A percentile compares a stretch with the other conserved stretches of the same genome.
phyloP scores from a whole-genome alignment of 2,113 vertebrate species.

The Leptodactylus fuscus region DNA sequence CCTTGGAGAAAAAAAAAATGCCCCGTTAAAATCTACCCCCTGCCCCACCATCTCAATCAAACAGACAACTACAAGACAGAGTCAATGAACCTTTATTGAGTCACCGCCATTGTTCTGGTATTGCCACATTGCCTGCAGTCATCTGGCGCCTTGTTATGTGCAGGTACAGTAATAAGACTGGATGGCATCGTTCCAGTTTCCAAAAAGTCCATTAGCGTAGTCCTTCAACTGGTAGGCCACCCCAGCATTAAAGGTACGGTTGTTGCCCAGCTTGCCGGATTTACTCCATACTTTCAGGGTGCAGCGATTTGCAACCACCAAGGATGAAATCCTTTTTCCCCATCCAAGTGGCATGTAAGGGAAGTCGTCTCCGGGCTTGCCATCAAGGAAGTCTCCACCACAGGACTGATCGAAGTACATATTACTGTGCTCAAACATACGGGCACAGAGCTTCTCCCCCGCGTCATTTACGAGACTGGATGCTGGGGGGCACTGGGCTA shows the following conservation, averaged over 20 bases:
- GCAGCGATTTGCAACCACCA: constrained; percentile 66
- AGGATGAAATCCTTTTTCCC: constrained; percentile 65
- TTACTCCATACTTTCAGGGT: constrained; percentile 67
- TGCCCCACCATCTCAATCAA: not conserved
- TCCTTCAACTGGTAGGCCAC: constrained; percentile 67
- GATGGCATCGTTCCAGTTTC: constrained; percentile 68
- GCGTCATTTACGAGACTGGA: constrained; percentile 43
- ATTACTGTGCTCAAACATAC: constrained; percentile 66
- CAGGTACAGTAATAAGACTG: constrained; percentile 66
- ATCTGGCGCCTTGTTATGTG: not conserved
- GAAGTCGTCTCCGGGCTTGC: constrained; percentile 61
- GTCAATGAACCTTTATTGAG: not conserved
- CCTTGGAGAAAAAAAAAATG: too few species aligned
- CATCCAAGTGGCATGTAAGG: constrained; percentile 63
- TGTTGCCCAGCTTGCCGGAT: constrained; percentile 64
- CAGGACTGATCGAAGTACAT: constrained; percentile 67
- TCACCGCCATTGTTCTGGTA: not conserved
- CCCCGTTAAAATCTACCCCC: too few species aligned
- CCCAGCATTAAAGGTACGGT: constrained; percentile 63
- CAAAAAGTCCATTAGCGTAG: constrained; percentile 63
- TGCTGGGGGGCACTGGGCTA: constrained; percentile 64
- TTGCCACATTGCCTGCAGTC: not conserved
- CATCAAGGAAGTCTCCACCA: constrained; percentile 60
- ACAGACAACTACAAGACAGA: not conserved
- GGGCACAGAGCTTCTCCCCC: constrained; percentile 66